A percentile compares a stretch with the other conserved stretches of the same genome.
Evolutionary conservation across 2,797 vertebrate genomes (phyloP).

Genomic region (Ibycter americanus): DNA sequence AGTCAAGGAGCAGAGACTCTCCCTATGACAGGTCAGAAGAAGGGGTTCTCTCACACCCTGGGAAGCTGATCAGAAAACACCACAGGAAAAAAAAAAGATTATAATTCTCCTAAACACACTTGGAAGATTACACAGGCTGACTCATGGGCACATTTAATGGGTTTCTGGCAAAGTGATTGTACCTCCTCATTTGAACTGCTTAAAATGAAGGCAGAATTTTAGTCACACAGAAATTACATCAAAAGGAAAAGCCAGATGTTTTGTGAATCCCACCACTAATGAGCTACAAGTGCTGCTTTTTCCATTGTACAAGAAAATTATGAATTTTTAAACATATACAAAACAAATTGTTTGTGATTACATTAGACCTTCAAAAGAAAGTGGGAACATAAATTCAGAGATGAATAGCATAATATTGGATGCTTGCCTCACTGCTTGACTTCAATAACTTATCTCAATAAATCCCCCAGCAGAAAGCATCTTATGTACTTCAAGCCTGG

Average conservation of each 20-base stretch:
- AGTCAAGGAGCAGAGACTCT: background rate
- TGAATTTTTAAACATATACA: slow-evolving; percentile 75
- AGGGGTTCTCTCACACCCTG: background rate
- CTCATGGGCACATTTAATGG: slow-evolving; percentile 6
- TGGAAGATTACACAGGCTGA: background rate
- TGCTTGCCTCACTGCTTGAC: slow-evolving; percentile 77
- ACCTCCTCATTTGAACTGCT: background rate
- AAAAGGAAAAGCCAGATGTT: slow-evolving; percentile 62
- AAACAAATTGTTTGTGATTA: slow-evolving; percentile 78
- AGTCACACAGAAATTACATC: slow-evolving; percentile 60
- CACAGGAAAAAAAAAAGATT: background rate
- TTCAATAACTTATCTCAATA: slow-evolving; percentile 80
- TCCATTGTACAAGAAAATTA: slow-evolving; percentile 62
- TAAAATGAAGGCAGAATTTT: slow-evolving; percentile 10
- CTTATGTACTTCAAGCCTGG: slow-evolving; percentile 72
- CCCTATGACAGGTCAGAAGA: background rate
- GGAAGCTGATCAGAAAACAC: background rate
- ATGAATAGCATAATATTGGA: slow-evolving; percentile 71
- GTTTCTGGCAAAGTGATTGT: background rate
- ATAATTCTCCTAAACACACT: background rate
- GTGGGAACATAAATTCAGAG: slow-evolving; percentile 69
- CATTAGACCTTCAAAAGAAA: slow-evolving; percentile 76
- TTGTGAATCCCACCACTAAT: slow-evolving; percentile 55
- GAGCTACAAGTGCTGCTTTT: slow-evolving; percentile 43
- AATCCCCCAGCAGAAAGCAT: slow-evolving; percentile 79